Conservation (phyloP, 2,888 invertebrate species). For the Temnothorax ravouxi region DNA sequence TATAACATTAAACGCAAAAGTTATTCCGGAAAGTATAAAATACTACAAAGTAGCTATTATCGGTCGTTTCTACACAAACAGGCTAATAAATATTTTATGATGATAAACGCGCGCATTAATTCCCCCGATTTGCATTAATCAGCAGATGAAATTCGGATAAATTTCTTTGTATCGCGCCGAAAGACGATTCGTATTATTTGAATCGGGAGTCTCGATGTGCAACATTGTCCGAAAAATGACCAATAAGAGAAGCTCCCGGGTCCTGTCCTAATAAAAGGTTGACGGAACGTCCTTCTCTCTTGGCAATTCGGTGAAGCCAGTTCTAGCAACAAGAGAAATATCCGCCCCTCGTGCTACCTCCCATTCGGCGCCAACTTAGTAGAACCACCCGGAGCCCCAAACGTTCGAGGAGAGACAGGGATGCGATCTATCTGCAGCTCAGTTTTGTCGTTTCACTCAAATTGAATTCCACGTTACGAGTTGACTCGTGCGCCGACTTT, state of each 20-base stretch:
- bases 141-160: conserved; percentile 32
- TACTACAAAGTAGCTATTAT: conserved; percentile 9
- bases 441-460: conserved; percentile 72
- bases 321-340: conserved; percentile 57
- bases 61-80: neutral
- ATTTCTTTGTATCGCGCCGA: conserved; percentile 18
- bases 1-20: neutral
- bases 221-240: conserved; percentile 71
- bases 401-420: conserved; percentile 59
- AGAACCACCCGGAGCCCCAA: conserved; percentile 38
- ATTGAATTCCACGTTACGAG: conserved; percentile 81
- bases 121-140: conserved; percentile 22
- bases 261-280: conserved; percentile 70
- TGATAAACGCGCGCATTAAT: conserved; percentile 25
- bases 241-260: conserved; percentile 53
- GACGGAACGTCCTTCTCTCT: conserved; percentile 65
- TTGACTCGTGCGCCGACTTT: conserved; percentile 63
- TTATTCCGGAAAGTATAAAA: conserved; percentile 6
- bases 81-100: conserved; percentile 29
- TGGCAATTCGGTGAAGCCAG: conserved; percentile 55
- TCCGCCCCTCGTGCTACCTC: conserved; percentile 63
- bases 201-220: conserved; percentile 46
- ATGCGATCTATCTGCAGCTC: conserved; percentile 62
- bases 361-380: conserved; percentile 62
- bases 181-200: conserved; percentile 5